These are phyloP conservation scores for Diaperis boleti DNA, from an alignment of 2,888 invertebrate species.

Conservation along the genomic window DNA sequence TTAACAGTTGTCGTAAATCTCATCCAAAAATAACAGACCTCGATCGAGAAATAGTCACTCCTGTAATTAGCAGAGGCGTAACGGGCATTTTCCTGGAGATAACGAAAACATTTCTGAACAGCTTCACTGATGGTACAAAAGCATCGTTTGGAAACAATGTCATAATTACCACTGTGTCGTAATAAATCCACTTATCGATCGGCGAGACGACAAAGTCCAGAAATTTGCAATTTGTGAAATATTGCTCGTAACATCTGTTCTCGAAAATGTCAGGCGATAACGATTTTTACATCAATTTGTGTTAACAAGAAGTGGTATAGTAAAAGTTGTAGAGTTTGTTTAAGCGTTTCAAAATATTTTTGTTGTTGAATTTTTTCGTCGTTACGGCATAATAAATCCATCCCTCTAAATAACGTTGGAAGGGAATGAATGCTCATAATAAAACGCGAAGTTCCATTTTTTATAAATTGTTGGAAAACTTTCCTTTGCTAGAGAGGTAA, in stretches of 20 bases:
- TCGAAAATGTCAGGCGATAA: conserved; percentile 10
- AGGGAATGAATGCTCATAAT: conserved; percentile 4
- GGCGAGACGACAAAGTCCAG: neutral
- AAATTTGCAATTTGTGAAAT: conserved; percentile 13
- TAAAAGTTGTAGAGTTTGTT: conserved; percentile 29
- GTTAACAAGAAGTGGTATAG: conserved; percentile 27
- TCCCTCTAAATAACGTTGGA: conserved; percentile 1
- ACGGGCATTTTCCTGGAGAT: neutral
- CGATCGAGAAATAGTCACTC: conserved; percentile 13
- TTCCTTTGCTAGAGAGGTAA: conserved; percentile 17
- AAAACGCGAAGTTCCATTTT: conserved; percentile 20
- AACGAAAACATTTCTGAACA: neutral
- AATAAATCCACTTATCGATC: neutral
- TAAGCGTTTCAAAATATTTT: conserved; percentile 24
- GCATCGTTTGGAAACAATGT: too few relatives aligned
- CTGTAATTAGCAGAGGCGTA: conserved; percentile 24
- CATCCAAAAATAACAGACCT: conserved; percentile 34
- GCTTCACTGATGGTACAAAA: neutral
- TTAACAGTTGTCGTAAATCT: conserved; percentile 28
- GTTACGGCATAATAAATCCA: neutral
- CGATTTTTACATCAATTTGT: conserved; percentile 36
- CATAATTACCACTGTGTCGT: neutral
- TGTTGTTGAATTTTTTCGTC: conserved; percentile 1
- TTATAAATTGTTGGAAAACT: conserved; percentile 17
- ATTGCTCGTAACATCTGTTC: conserved; percentile 12